Conservation (phyloP, 2,888 invertebrate species). For the Pandemis corylana region DNA sequence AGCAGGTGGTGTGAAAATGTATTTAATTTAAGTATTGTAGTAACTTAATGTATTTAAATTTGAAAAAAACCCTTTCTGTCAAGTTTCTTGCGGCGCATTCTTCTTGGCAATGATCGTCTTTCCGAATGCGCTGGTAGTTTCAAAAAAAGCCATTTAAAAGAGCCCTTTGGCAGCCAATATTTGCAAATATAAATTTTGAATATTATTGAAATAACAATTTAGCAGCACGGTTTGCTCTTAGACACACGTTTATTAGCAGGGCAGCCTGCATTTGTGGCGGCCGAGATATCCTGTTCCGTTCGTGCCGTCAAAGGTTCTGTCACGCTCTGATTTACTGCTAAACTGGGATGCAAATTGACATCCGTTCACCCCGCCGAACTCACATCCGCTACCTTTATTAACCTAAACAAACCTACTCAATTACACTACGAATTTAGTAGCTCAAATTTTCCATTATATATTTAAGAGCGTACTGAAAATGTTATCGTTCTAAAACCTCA, state of each 20-base stretch:
- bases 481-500: slow-evolving; percentile 10
- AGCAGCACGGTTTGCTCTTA: background rate
- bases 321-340: slow-evolving; percentile 34
- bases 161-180: too few species aligned
- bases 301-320: slow-evolving; percentile 30
- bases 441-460: background rate
- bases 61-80: too few species aligned
- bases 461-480: background rate
- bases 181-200: too few species aligned
- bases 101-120: too few species aligned
- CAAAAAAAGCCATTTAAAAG: too few species aligned
- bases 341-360: slow-evolving; percentile 39
- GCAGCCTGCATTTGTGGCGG: slow-evolving; percentile 5
- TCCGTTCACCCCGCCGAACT: slow-evolving; percentile 23
- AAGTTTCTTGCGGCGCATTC: too few species aligned
- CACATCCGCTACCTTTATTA: slow-evolving; percentile 25
- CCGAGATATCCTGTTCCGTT: slow-evolving; percentile 36
- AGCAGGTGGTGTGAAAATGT: too few species aligned
- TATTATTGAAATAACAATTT: background rate
- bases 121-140: too few species aligned
- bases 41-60: too few species aligned
- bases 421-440: background rate
- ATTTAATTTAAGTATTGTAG: too few species aligned
- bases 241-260: background rate
- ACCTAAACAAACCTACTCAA: slow-evolving; percentile 1